Percentiles rank a stretch among this genome's conserved stretches.
Conservation (phyloP, 1,140 invertebrate species). For the Papilio polyxenes region DNA sequence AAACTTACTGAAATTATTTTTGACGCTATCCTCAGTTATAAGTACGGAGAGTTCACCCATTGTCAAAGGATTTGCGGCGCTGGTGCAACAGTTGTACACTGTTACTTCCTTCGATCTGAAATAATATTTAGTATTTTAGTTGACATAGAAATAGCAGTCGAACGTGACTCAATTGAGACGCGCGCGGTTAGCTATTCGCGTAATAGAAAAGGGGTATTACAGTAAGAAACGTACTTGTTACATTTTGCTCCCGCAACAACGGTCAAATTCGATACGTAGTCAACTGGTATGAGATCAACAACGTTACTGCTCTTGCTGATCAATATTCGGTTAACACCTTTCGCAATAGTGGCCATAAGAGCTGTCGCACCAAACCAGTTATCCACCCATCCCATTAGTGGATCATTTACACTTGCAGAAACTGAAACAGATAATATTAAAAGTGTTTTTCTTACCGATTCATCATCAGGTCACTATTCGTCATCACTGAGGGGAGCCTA, state of each 20-base stretch:
- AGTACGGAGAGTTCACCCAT: constrained; percentile 15
- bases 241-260: constrained; percentile 47
- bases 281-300: constrained; percentile 52
- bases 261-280: constrained; percentile 49
- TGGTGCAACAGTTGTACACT: constrained; percentile 49
- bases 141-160: no score
- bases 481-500: no score
- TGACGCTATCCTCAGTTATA: constrained; percentile 14
- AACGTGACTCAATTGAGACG: no score
- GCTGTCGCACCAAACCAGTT: constrained; percentile 49
- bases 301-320: constrained; percentile 35
- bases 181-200: no score
- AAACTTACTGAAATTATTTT: constrained; percentile 46
- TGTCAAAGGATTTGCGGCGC: constrained; percentile 47
- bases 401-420: constrained; percentile 42
- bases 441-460: no score
- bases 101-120: constrained; percentile 44
- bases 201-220: no score
- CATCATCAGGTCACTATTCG: no score
- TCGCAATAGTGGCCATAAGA: constrained; percentile 28
- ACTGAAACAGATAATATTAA: constrained; percentile 43
- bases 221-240: constrained; percentile 39
- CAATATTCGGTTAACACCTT: constrained; percentile 42
- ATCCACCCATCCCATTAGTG: constrained; percentile 51
- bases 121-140: constrained; percentile 29